Percentiles rank a stretch among this genome's conserved stretches.
Conservation (phyloP, 2,888 invertebrate species). For the Acleris emargana region DNA sequence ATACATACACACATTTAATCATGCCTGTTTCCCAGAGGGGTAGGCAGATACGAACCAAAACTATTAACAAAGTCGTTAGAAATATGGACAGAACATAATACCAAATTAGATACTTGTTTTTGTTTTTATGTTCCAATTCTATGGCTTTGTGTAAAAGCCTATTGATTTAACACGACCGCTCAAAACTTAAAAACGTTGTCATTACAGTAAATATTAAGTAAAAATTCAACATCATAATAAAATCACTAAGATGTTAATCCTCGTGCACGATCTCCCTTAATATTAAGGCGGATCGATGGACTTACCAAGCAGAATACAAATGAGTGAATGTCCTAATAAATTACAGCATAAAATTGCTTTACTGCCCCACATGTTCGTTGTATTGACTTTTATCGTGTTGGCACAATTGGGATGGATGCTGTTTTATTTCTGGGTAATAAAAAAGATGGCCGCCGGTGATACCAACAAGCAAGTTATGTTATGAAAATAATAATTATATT, state of each 20-base stretch:
- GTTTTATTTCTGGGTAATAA: slow-evolving; percentile 31
- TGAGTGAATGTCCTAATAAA: slow-evolving; percentile 47
- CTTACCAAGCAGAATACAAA: slow-evolving; percentile 43
- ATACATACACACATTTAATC: too few species aligned
- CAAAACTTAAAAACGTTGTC: too few species aligned
- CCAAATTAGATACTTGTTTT: too few species aligned
- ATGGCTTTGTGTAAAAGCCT: too few species aligned
- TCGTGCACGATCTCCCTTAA: slow-evolving; percentile 17
- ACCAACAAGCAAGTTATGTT: slow-evolving; percentile 8
- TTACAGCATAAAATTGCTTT: slow-evolving; percentile 47
- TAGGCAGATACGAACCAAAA: too few species aligned
- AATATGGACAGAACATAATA: too few species aligned
- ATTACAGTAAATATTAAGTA: too few species aligned
- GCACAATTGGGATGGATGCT: slow-evolving; percentile 32
- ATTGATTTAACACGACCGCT: too few species aligned
- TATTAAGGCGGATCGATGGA: slow-evolving; percentile 29
- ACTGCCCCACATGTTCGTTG: slow-evolving; percentile 38
- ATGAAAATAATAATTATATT: background rate
- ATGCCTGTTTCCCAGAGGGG: too few species aligned
- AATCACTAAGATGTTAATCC: slow-evolving; percentile 2
- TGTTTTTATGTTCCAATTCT: too few species aligned
- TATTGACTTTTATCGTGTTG: slow-evolving; percentile 35
- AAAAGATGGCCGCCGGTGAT: slow-evolving; percentile 19
- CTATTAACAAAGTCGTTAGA: too few species aligned
- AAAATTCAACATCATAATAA: background rate